Percentiles rank a stretch among this genome's conserved stretches.
Evolutionary conservation across 2,888 invertebrate species (phyloP).

Genomic region (Subacronicta megacephala): DNA sequence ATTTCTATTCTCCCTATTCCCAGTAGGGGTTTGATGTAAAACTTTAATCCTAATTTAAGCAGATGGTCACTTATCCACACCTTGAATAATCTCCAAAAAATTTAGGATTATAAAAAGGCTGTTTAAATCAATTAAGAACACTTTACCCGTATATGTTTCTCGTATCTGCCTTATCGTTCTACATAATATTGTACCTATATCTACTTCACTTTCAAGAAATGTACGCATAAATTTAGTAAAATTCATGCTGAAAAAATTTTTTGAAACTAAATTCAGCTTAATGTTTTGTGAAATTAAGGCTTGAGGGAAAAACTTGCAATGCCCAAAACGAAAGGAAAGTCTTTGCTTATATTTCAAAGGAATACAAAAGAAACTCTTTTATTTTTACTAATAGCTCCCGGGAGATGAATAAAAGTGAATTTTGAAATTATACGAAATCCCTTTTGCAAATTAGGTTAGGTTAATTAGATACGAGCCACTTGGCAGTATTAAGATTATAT

Average conservation of each 20-base stretch:
- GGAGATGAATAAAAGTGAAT: conserved; percentile 38
- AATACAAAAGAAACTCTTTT: conserved; percentile 22
- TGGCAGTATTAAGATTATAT: conserved; percentile 22
- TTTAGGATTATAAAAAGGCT: too few relatives aligned
- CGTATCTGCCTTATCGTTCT: too few relatives aligned
- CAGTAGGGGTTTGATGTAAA: too few relatives aligned
- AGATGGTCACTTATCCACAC: too few relatives aligned
- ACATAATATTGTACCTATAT: too few relatives aligned
- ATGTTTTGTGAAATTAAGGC: conserved; percentile 49
- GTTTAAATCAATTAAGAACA: conserved; percentile 29
- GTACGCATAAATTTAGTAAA: conserved; percentile 35
- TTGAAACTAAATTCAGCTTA: conserved; percentile 34
- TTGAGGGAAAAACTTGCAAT: conserved; percentile 28
- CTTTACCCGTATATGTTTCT: conserved; percentile 21
- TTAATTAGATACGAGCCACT: conserved; percentile 40
- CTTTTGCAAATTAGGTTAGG: conserved; percentile 34
- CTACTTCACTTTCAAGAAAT: conserved; percentile 34
- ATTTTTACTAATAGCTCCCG: conserved; percentile 43
- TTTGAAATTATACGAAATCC: conserved; percentile 24
- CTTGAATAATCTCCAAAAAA: too few relatives aligned
- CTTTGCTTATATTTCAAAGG: conserved; percentile 18
- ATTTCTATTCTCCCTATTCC: too few relatives aligned
- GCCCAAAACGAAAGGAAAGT: conserved; percentile 15
- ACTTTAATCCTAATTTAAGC: too few relatives aligned
- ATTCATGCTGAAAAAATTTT: conserved; percentile 31